A percentile compares a stretch with the other conserved stretches of the same genome.
phyloP scores from a whole-genome alignment of 2,888 invertebrate species.

The Teleiodes luculella region DNA sequence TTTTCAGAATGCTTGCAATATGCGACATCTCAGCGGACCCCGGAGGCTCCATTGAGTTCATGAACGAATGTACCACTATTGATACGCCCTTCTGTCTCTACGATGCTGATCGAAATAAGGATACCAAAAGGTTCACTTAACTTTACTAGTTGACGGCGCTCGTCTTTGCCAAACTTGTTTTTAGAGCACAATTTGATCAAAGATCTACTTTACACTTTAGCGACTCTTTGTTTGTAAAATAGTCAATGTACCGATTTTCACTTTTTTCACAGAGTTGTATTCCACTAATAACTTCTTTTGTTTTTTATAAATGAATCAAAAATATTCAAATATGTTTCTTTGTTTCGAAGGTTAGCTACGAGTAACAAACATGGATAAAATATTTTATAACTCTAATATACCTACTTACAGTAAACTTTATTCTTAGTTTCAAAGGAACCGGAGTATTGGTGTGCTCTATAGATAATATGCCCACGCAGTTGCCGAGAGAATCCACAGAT shows the following conservation, averaged over 20 bases:
- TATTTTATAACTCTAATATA: constrained; percentile 34
- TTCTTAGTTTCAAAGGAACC: constrained; percentile 91
- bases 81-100: constrained; percentile 99
- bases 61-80: constrained; percentile 99
- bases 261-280: no score
- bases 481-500: constrained; percentile 98
- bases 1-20: constrained; percentile 88
- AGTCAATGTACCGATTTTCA: no score
- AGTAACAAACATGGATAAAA: no score
- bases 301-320: no score
- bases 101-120: constrained; percentile 98
- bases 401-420: neutral
- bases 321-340: no score
- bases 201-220: no score
- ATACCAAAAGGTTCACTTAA: constrained; percentile 95
- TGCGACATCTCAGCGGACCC: constrained; percentile 99
- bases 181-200: no score
- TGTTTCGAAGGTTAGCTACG: no score
- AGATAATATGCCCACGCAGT: constrained; percentile 99
- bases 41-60: constrained; percentile 98
- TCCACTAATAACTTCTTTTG: no score
- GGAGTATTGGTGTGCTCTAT: constrained; percentile 99
- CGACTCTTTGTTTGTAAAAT: no score
- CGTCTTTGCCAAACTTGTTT: no score
- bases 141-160: no score